phyloP scores from a whole-genome alignment of 2,113 vertebrate genomes.

The Eulacestoma nigropectus region DNA sequence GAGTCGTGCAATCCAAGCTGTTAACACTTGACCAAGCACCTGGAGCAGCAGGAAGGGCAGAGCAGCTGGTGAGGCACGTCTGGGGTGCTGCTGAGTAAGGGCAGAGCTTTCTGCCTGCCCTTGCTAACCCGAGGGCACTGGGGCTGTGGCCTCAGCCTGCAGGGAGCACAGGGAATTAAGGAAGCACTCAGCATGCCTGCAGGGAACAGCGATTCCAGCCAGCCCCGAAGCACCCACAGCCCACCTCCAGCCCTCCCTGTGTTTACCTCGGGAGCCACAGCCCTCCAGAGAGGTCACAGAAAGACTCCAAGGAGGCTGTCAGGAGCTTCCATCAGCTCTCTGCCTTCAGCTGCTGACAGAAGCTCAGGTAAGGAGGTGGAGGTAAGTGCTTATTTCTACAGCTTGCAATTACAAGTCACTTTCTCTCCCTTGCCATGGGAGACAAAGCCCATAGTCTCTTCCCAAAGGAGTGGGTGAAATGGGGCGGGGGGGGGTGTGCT shows the following conservation, averaged over 20 bases:
- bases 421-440: not conserved
- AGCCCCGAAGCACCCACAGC: not conserved
- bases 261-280: not conserved
- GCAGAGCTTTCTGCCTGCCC: not conserved
- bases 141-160: not conserved
- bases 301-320: not conserved
- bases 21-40: not conserved
- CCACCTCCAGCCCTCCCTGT: not conserved
- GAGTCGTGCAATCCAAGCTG: not conserved
- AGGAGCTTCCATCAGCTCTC: not conserved
- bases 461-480: not conserved
- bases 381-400: not conserved
- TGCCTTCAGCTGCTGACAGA: not conserved
- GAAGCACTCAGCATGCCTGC: not conserved
- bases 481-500: fast-evolving
- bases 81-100: not conserved
- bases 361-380: not conserved
- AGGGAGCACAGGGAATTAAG: not conserved
- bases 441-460: not conserved
- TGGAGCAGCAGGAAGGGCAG: not conserved
- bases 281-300: not conserved
- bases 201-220: not conserved
- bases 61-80: not conserved
- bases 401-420: not conserved
- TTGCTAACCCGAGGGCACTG: not conserved